Percentiles rank a stretch among this genome's conserved stretches.
Evolutionary conservation across 2,797 vertebrate species (phyloP).

Genomic region (Heteromormyrus szaboi): DNA sequence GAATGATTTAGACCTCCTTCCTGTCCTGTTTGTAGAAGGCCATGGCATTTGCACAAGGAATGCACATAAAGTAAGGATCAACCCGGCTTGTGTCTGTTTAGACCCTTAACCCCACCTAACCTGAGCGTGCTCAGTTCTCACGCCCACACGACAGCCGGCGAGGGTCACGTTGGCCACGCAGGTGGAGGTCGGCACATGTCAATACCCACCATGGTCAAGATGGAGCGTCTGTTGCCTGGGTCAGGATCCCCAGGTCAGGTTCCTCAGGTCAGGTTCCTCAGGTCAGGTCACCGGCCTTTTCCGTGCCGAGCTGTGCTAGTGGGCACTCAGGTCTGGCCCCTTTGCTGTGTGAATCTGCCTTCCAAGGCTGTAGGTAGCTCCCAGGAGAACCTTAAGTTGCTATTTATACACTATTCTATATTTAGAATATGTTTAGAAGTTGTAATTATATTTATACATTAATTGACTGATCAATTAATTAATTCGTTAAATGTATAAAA

Average conservation of each 20-base stretch:
- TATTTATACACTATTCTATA: not conserved
- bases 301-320: not conserved
- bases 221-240: not conserved
- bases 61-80: not conserved
- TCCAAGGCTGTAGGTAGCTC: not conserved
- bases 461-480: not conserved
- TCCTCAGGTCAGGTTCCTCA: not conserved
- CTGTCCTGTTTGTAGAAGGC: slow-evolving; percentile 42
- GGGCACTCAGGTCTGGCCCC: not conserved
- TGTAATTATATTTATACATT: not conserved
- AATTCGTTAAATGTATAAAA: not conserved
- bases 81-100: not conserved
- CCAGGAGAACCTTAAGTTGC: not conserved
- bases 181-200: not conserved
- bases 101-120: not conserved
- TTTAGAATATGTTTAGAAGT: not conserved
- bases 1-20: slow-evolving; percentile 65
- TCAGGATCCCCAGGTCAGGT: not conserved
- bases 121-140: not conserved
- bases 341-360: not conserved
- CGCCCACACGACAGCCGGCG: not conserved
- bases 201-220: not conserved
- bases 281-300: not conserved
- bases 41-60: not conserved
- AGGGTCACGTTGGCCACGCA: not conserved